phyloP scores from a whole-genome alignment of 2,888 invertebrate species.

The Trachelus troglodyta region DNA sequence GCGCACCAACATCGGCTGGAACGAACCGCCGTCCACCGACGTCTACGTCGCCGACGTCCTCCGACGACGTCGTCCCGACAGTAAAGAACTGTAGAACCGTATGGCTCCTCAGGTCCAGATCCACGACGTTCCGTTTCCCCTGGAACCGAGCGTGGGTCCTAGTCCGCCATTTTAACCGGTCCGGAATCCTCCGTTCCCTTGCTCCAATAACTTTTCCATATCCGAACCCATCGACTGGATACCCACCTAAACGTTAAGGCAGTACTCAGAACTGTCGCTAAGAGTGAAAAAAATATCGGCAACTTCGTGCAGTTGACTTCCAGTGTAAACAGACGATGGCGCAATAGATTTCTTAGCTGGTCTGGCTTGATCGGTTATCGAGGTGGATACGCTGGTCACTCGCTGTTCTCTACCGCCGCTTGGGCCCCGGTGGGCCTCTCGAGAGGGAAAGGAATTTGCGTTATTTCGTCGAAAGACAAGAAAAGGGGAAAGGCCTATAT shows the following conservation, averaged over 20 bases:
- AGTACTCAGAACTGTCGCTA: not conserved
- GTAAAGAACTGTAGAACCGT: not conserved
- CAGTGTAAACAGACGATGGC: slow-evolving; percentile 36
- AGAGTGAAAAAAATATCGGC: slow-evolving; percentile 40
- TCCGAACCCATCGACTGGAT: not conserved
- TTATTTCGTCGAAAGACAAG: slow-evolving; percentile 56
- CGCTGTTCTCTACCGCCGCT: slow-evolving; percentile 39
- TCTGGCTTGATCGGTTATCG: slow-evolving; percentile 61
- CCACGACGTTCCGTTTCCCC: not conserved
- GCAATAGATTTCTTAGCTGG: slow-evolving; percentile 56
- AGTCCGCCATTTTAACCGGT: slow-evolving; percentile 14
- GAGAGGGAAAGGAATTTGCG: slow-evolving; percentile 60
- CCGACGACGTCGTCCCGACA: not conserved
- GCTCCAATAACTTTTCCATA: not conserved
- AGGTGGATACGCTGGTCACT: slow-evolving; percentile 47
- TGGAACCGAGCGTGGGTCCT: slow-evolving; percentile 9
- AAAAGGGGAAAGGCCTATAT: slow-evolving; percentile 58
- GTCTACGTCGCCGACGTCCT: slow-evolving; percentile 26
- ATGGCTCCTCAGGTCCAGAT: slow-evolving; percentile 22
- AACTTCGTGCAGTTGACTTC: slow-evolving; percentile 12
- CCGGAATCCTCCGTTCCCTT: slow-evolving; percentile 19
- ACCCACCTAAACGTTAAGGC: not conserved
- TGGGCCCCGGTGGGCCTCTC: slow-evolving; percentile 30
- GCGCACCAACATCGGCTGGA: slow-evolving; percentile 49
- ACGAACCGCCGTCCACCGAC: slow-evolving; percentile 45